These are phyloP conservation scores for Triops cancriformis DNA, from an alignment of 1,140 invertebrate species.

Conservation along the genomic window DNA sequence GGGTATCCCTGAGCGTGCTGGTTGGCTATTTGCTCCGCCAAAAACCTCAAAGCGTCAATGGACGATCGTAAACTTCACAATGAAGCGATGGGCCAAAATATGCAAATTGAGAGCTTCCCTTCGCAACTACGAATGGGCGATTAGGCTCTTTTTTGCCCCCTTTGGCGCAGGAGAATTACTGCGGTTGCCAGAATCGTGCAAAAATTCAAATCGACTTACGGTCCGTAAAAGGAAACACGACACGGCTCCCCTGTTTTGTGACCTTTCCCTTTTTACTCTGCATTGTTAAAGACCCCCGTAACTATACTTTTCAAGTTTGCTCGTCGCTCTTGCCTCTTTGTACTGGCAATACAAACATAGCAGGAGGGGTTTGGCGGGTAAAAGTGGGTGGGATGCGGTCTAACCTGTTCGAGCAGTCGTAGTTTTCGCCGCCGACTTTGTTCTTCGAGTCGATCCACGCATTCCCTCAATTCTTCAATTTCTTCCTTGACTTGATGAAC, in stretches of 20 bases:
- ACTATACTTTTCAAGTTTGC: not conserved
- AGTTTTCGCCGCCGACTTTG: conserved; percentile 48
- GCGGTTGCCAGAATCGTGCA: too few relatives aligned
- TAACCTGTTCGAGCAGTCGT: conserved; percentile 33
- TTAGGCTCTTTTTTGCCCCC: not conserved
- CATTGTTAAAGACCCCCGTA: too few relatives aligned
- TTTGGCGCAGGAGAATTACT: too few relatives aligned
- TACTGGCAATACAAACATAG: not conserved
- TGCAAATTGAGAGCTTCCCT: not conserved
- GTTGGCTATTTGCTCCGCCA: not conserved
- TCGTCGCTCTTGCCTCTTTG: not conserved
- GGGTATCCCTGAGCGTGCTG: not conserved
- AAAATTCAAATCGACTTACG: too few relatives aligned
- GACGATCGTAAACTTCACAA: not conserved
- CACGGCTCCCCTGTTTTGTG: too few relatives aligned
- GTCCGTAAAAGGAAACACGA: too few relatives aligned
- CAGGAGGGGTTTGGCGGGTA: not conserved
- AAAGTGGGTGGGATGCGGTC: not conserved
- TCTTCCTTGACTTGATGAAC: conserved; percentile 89
- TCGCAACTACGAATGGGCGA: not conserved
- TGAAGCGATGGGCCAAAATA: not conserved
- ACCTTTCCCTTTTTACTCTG: too few relatives aligned
- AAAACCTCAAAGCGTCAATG: conserved; percentile 2
- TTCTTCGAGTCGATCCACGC: conserved; percentile 79
- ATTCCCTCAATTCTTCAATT: conserved; percentile 81